Percentiles rank a stretch among this genome's conserved stretches.
Evolutionary conservation across 2,888 invertebrate genomes (phyloP).

Genomic region (Pachliopta kotzebuea): DNA sequence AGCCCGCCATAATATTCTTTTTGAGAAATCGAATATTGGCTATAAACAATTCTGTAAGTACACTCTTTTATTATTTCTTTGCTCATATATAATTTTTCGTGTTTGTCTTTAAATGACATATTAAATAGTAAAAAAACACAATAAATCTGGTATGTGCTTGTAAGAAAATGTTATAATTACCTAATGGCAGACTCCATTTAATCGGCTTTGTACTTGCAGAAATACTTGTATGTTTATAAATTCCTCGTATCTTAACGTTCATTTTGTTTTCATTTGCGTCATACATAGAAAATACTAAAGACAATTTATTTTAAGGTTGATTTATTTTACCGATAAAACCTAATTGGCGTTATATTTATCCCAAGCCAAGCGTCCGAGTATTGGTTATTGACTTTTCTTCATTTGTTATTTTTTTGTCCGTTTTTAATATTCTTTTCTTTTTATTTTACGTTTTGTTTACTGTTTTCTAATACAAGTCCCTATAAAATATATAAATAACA

Average conservation of each 20-base stretch:
- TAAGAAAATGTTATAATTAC: constrained; percentile 36
- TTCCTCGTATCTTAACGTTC: not conserved
- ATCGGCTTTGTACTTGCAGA: constrained; percentile 48
- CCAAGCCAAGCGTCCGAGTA: constrained; percentile 43
- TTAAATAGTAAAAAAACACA: not conserved
- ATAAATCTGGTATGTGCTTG: constrained; percentile 25
- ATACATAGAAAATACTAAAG: constrained; percentile 4
- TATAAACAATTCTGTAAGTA: constrained; percentile 75
- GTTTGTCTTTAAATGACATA: constrained; percentile 11
- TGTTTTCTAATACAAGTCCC: not conserved
- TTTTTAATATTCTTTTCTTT: constrained; percentile 1
- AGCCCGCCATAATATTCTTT: constrained; percentile 70
- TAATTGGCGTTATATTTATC: constrained; percentile 32
- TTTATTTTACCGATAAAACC: not conserved
- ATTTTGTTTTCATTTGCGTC: not conserved
- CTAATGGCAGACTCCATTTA: constrained; percentile 65
- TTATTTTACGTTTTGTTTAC: not conserved
- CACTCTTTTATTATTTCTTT: constrained; percentile 39
- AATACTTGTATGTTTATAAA: constrained; percentile 12
- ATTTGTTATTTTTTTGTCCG: constrained; percentile 43
- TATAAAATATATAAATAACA: not conserved
- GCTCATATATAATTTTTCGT: constrained; percentile 18
- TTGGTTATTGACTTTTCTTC: constrained; percentile 53
- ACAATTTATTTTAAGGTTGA: not conserved
- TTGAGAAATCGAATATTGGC: constrained; percentile 58